phyloP scores from a whole-genome alignment of 2,797 vertebrate species.

The Silurus lanzhouensis region DNA sequence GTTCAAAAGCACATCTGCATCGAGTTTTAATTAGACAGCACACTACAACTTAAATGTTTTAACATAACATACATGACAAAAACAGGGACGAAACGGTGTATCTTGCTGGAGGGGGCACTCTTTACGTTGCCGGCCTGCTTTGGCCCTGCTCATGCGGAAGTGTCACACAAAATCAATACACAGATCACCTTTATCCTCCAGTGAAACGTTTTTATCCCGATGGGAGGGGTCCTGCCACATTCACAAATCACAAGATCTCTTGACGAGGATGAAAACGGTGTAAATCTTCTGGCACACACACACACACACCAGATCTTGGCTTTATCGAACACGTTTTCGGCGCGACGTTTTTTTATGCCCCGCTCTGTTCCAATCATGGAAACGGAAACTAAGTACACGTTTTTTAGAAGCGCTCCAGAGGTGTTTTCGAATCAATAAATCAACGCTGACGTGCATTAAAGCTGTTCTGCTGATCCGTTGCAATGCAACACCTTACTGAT shows the following conservation, averaged over 20 bases:
- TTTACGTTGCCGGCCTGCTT: neutral
- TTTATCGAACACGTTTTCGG: neutral
- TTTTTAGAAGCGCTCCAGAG: neutral
- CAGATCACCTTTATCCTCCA: neutral
- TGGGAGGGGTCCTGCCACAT: neutral
- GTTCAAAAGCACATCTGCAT: neutral
- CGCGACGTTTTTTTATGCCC: neutral
- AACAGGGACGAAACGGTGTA: neutral
- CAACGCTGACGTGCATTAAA: neutral
- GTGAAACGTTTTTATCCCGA: neutral
- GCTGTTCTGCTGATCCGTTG: neutral
- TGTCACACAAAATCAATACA: neutral
- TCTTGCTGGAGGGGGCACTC: neutral
- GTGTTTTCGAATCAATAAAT: neutral
- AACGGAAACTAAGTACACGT: neutral
- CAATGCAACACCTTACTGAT: neutral
- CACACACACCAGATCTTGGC: neutral
- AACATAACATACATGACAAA: neutral
- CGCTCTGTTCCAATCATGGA: neutral
- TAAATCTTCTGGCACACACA: neutral
- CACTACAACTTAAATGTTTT: no score
- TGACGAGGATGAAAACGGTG: neutral
- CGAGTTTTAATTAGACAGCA: no score
- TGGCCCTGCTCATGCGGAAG: neutral
- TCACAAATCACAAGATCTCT: neutral